phyloP scores from a whole-genome alignment of 2,113 vertebrate species.

The Falco punctatus region DNA sequence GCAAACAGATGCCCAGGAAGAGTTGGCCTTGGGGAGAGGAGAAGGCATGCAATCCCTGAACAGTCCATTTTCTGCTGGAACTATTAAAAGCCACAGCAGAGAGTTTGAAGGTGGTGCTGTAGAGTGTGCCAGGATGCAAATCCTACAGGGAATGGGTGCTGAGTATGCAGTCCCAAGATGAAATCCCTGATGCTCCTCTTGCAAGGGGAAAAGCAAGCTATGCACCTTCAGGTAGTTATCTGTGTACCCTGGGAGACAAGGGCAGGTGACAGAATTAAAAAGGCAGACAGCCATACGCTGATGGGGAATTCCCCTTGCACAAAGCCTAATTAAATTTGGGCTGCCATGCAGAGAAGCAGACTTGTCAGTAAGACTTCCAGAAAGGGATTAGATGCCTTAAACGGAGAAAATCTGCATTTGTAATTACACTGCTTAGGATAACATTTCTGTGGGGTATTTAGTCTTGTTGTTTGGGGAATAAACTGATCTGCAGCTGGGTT shows the following conservation, averaged over 20 bases:
- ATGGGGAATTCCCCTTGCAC: not conserved
- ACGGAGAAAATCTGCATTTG: slow-evolving; percentile 16
- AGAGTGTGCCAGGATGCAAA: rapidly evolving
- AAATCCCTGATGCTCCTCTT: not conserved
- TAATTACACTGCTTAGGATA: not conserved
- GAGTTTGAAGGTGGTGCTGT: not conserved
- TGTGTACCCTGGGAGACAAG: not conserved
- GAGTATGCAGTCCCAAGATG: not conserved
- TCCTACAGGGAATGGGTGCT: rapidly evolving
- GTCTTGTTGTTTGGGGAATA: not conserved
- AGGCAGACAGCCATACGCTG: not conserved
- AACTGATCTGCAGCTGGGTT: not conserved
- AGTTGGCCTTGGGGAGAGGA: not conserved
- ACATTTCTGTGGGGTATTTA: not conserved
- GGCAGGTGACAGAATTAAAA: not conserved
- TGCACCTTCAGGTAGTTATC: not conserved
- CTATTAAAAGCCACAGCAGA: not conserved
- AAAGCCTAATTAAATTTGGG: slow-evolving; percentile 29
- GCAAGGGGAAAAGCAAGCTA: not conserved
- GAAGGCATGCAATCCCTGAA: not conserved
- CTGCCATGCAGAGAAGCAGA: slow-evolving; percentile 1
- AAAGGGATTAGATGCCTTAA: slow-evolving; percentile 18
- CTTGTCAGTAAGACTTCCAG: slow-evolving; percentile 10
- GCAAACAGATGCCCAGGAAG: not conserved
- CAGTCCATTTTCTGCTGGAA: not conserved